phyloP scores from a whole-genome alignment of 2,888 invertebrate genomes.

The Andrena haemorrhoa region DNA sequence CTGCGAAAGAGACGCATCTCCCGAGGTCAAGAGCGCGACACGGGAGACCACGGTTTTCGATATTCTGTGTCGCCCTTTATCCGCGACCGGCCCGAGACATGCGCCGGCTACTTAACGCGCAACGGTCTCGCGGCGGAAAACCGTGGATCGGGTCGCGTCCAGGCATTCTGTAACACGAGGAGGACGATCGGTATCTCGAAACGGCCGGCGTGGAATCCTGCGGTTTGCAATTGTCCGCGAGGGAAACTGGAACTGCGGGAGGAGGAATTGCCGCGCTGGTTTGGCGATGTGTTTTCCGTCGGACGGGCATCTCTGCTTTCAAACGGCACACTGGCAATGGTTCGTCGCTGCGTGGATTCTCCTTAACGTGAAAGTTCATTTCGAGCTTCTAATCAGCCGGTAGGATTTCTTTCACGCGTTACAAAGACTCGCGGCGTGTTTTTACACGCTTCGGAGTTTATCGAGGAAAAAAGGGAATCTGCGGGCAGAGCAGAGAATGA shows the following conservation, averaged over 20 bases:
- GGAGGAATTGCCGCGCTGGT: not conserved
- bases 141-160: not conserved
- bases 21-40: constrained; percentile 52
- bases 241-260: not conserved
- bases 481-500: constrained; percentile 30
- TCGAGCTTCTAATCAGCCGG: not conserved
- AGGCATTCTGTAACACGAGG: constrained; percentile 26
- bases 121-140: not conserved
- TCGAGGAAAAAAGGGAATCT: constrained; percentile 13
- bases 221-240: not conserved
- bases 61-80: constrained; percentile 36
- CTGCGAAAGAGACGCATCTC: constrained; percentile 29
- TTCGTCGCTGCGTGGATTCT: not conserved
- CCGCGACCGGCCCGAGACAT: constrained; percentile 7
- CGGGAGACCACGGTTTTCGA: constrained; percentile 20
- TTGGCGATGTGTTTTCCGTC: constrained; percentile 29
- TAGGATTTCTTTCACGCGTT: not conserved
- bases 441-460: not conserved
- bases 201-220: not conserved
- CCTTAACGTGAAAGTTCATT: not conserved
- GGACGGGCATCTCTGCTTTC: constrained; percentile 2
- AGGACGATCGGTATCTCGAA: constrained; percentile 7
- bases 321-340: not conserved
- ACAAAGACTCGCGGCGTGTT: not conserved
- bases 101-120: constrained; percentile 51